Base-by-base conservation (phyloP, 2,888 invertebrate species). In the Heliconius sara region DNA sequence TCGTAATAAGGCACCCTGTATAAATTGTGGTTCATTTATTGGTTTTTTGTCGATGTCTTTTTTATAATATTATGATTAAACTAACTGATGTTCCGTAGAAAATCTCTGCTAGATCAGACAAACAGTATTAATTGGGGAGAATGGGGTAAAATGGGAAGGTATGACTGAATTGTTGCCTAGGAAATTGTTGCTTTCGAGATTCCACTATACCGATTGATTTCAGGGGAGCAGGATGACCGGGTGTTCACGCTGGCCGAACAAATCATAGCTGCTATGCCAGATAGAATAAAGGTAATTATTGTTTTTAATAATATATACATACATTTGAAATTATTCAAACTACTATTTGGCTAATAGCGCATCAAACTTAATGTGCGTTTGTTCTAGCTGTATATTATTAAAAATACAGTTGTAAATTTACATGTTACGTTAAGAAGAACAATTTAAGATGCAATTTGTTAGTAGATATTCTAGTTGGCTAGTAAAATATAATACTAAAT, bases 211-310 rank as follows among this genome's bases (percentile, higher is more conserved):
- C 85, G 86, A 87, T 89, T 86, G 83, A 85, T 94, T 96, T 91
- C 96, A 98, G 98, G 98, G 97, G 98, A 98, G 92, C 98, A 98
- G 95, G 98, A 98, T 96, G 98, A 97, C 87, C 97, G 98, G 89
- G 98, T 99, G 84, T 96, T 98, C 88, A 99, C 98, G 79, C 95
- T 99, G 89, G 99, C 99, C 78, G 99, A 99, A 92, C 99, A 99
- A 95, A 99, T 99, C 87, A 99, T 99, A 89, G 99, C 99, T 78
- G 99, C 99, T 19, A 98, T 99, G 96, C 99, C 99, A 81, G 99
- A 99, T 86, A 96, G 99, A 88, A 99, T 99, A 90, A 99, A 99
- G 97, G 98, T 98, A 91, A 89, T 85, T n/a, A 27, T n/a, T 60
- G n/a, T 60, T n/a, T 60, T 60, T n/a, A 9, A 60, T 10, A 60